These are phyloP conservation scores for Daubentonia madagascariensis DNA, from an alignment of 2,113 vertebrate genomes.

Conservation along the genomic window DNA sequence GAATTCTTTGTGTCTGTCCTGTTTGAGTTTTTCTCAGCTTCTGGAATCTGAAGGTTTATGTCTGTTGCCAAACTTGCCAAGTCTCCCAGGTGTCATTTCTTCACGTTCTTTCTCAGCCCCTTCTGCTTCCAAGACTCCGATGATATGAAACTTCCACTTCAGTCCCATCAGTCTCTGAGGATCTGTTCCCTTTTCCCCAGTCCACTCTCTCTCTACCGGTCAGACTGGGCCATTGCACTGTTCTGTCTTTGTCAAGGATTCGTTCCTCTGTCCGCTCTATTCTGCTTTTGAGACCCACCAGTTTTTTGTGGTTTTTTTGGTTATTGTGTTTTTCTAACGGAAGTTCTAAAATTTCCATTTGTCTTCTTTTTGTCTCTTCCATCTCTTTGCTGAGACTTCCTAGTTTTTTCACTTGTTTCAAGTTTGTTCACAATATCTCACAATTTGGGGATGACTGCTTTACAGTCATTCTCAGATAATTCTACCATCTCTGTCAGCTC, in stretches of 20 bases:
- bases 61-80: background rate
- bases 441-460: background rate
- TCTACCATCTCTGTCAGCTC: background rate
- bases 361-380: background rate
- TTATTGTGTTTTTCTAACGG: background rate
- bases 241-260: background rate
- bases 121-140: background rate
- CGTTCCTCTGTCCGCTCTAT: background rate
- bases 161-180: background rate
- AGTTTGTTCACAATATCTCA: background rate
- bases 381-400: background rate
- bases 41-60: background rate
- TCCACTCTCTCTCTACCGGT: background rate
- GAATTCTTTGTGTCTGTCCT: background rate
- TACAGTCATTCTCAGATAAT: background rate
- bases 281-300: background rate
- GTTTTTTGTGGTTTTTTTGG: background rate
- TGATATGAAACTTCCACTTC: background rate
- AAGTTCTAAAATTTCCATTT: background rate
- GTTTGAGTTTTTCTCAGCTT: background rate
- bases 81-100: background rate
- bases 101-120: background rate
- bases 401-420: background rate
- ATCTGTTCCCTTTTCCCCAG: background rate
- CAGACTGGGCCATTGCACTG: background rate